A percentile compares a stretch with the other conserved stretches of the same genome.
phyloP scores from a whole-genome alignment of 2,113 vertebrate species.

The Chloebia gouldiae region DNA sequence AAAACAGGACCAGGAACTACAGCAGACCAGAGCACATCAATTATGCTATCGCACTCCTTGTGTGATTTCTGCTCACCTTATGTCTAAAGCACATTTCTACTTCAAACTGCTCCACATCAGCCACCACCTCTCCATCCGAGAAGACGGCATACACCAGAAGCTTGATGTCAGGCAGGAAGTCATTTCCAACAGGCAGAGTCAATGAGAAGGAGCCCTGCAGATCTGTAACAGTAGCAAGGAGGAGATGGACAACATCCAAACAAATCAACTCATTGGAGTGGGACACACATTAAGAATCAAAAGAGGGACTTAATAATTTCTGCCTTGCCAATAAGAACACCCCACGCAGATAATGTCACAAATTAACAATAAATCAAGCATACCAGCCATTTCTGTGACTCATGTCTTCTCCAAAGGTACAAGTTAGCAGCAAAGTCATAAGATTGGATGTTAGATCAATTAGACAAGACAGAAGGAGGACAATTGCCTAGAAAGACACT shows the following conservation, averaged over 20 bases:
- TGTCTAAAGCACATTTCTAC: slow-evolving; percentile 46
- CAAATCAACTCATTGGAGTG: neutral
- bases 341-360: neutral
- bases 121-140: slow-evolving; percentile 51
- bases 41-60: accelerated
- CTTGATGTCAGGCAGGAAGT: slow-evolving; percentile 7
- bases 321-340: neutral
- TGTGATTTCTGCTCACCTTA: slow-evolving; percentile 21
- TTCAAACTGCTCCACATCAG: slow-evolving; percentile 39
- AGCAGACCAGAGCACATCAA: neutral
- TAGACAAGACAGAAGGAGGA: neutral
- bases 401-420: neutral
- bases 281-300: neutral
- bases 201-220: slow-evolving; percentile 55
- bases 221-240: neutral
- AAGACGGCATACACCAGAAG: slow-evolving; percentile 52
- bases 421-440: neutral
- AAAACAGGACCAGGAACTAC: neutral
- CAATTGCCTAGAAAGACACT: neutral
- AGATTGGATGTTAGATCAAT: neutral
- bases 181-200: neutral
- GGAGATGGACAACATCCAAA: neutral
- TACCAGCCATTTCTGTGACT: neutral
- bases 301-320: neutral
- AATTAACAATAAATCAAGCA: neutral